A percentile compares a stretch with the other conserved stretches of the same genome.
Conservation (phyloP, 2,888 invertebrate genomes). For the Keiferia lycopersicella region DNA sequence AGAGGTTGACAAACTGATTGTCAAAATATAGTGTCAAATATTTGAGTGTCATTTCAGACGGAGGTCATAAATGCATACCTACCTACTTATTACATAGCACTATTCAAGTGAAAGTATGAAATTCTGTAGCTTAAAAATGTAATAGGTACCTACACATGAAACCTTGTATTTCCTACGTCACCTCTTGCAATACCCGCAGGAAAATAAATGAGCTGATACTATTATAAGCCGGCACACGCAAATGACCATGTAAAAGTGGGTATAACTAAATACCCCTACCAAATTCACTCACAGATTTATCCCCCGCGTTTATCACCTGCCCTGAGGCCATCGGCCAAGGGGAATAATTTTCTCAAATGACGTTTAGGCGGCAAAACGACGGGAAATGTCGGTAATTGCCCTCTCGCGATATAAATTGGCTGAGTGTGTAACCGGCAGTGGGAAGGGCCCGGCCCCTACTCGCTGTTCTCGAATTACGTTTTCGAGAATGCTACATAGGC, state of each 20-base stretch:
- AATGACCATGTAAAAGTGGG: constrained; percentile 7
- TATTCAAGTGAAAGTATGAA: too few relatives aligned
- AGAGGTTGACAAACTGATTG: too few relatives aligned
- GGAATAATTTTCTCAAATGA: constrained; percentile 71
- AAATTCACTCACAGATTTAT: constrained; percentile 32
- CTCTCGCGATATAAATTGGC: constrained; percentile 74
- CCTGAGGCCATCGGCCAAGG: constrained; percentile 42
- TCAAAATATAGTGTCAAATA: too few relatives aligned
- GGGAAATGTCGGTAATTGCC: constrained; percentile 71
- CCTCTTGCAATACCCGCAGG: too few relatives aligned
- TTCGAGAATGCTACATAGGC: not conserved
- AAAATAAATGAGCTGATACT: too few relatives aligned
- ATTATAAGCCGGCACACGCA: not conserved
- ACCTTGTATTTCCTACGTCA: too few relatives aligned
- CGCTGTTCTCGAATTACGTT: constrained; percentile 23
- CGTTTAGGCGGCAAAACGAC: constrained; percentile 65
- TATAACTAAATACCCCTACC: constrained; percentile 34
- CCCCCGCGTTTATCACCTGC: constrained; percentile 48
- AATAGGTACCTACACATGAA: too few relatives aligned
- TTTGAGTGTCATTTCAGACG: too few relatives aligned
- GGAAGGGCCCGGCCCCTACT: constrained; percentile 55
- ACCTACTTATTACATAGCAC: too few relatives aligned
- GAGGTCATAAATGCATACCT: too few relatives aligned
- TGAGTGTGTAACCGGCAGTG: constrained; percentile 68
- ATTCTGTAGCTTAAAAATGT: too few relatives aligned